Percentiles rank a stretch among this genome's conserved stretches.
phyloP scores from a whole-genome alignment of 2,797 vertebrate genomes.

The Anguilla pacifica region DNA sequence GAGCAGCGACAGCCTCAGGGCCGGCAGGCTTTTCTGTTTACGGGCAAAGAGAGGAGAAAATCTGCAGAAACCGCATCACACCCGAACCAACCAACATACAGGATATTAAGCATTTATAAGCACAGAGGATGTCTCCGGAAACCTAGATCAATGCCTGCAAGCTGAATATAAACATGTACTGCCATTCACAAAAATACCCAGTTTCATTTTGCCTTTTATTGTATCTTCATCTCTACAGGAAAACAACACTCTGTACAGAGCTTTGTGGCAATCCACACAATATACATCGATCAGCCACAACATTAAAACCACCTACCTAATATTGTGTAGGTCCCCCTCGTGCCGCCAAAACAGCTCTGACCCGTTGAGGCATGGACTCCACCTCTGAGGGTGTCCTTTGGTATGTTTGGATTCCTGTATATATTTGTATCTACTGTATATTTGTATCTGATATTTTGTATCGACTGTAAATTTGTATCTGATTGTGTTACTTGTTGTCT shows the following conservation, averaged over 20 bases:
- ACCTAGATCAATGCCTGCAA: not conserved
- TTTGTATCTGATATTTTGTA: too few relatives aligned
- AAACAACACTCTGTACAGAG: not conserved
- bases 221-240: not conserved
- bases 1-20: constrained; percentile 81
- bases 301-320: too few relatives aligned
- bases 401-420: too few relatives aligned
- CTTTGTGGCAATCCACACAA: not conserved
- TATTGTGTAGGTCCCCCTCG: too few relatives aligned
- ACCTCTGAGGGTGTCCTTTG: too few relatives aligned
- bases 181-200: not conserved
- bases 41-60: constrained; percentile 21
- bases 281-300: too few relatives aligned
- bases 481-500: too few relatives aligned
- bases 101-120: constrained; percentile 6
- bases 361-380: too few relatives aligned
- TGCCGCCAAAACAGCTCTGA: too few relatives aligned
- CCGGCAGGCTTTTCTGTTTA: constrained; percentile 84
- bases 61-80: too few relatives aligned
- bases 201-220: not conserved
- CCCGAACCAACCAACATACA: not conserved
- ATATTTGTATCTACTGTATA: too few relatives aligned
- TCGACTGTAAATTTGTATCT: too few relatives aligned
- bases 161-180: not conserved
- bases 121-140: not conserved